Percentiles rank a stretch among this genome's conserved stretches.
phyloP scores from a whole-genome alignment of 2,113 vertebrate species.

The Scalopus aquaticus region DNA sequence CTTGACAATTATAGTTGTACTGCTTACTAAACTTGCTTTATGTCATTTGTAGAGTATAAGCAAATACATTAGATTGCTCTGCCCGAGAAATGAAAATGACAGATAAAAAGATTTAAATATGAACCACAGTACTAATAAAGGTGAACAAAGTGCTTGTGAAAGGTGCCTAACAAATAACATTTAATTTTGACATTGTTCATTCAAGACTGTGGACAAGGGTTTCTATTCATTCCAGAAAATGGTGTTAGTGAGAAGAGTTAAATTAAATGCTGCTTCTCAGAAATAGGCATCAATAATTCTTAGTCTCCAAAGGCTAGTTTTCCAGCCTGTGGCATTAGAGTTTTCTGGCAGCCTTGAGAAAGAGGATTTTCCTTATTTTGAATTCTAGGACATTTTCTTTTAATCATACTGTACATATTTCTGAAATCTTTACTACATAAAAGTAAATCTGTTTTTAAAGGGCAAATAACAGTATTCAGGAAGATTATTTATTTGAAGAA shows the following conservation, averaged over 20 bases:
- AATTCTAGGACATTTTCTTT: constrained; percentile 31
- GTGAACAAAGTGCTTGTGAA: not conserved
- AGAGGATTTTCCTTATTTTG: not conserved
- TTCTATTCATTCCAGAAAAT: constrained; percentile 55
- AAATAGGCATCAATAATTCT: constrained; percentile 36
- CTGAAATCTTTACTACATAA: constrained; percentile 29
- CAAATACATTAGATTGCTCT: not conserved
- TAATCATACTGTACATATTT: not conserved
- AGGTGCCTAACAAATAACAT: constrained; percentile 22
- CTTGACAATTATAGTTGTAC: constrained; percentile 14
- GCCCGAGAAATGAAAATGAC: constrained; percentile 21
- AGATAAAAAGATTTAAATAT: constrained; percentile 55
- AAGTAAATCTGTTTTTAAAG: constrained; percentile 46
- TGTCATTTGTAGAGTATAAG: not conserved
- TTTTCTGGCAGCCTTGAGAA: not conserved
- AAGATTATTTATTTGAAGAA: constrained; percentile 47
- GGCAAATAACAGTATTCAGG: not conserved
- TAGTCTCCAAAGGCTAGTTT: not conserved
- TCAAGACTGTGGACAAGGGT: not conserved
- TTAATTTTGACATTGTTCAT: constrained; percentile 54
- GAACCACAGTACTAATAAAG: constrained; percentile 29
- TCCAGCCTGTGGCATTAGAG: not conserved
- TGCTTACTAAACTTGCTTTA: constrained; percentile 32
- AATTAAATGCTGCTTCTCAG: constrained; percentile 44
- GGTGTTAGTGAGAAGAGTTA: constrained; percentile 24